Conservation (phyloP, 2,888 invertebrate genomes). For the Alloscopus bannaensis region DNA sequence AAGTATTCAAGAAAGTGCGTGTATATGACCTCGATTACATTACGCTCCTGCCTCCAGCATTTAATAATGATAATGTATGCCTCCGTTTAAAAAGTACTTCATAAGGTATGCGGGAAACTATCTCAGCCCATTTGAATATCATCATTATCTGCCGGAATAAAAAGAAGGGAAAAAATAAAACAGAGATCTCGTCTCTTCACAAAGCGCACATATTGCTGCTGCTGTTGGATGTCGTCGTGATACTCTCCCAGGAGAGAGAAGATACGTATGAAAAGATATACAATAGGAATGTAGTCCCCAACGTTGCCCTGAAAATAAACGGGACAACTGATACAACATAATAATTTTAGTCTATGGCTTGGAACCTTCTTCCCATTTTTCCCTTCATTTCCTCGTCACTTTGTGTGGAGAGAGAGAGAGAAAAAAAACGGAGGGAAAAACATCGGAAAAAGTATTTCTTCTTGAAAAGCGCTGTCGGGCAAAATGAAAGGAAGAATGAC, state of each 20-base stretch:
- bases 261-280: too few species aligned
- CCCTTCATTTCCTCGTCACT: conserved; percentile 2
- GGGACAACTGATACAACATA: background rate
- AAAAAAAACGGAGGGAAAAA: conserved; percentile 19
- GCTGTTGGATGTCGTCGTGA: too few species aligned
- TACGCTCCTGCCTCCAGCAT: conserved; percentile 20
- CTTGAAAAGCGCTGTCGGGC: conserved; percentile 42
- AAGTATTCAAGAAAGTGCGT: conserved; percentile 35
- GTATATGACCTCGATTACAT: conserved; percentile 31
- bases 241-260: too few species aligned
- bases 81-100: conserved; percentile 14
- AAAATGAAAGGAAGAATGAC: conserved; percentile 27
- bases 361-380: background rate
- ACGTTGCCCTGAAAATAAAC: background rate
- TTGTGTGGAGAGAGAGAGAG: too few species aligned
- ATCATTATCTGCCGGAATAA: conserved; percentile 21
- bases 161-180: too few species aligned
- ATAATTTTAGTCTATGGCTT: background rate
- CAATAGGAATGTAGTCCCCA: conserved; percentile 15
- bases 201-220: too few species aligned
- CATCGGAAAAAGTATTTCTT: conserved; percentile 29
- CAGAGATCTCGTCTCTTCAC: too few species aligned
- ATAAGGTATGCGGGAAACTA: conserved; percentile 7
- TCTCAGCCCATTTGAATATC: conserved; percentile 19
- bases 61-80: conserved; percentile 35